A percentile compares a stretch with the other conserved stretches of the same genome.
phyloP scores from a whole-genome alignment of 1,140 invertebrate genomes.

The Limonius californicus region DNA sequence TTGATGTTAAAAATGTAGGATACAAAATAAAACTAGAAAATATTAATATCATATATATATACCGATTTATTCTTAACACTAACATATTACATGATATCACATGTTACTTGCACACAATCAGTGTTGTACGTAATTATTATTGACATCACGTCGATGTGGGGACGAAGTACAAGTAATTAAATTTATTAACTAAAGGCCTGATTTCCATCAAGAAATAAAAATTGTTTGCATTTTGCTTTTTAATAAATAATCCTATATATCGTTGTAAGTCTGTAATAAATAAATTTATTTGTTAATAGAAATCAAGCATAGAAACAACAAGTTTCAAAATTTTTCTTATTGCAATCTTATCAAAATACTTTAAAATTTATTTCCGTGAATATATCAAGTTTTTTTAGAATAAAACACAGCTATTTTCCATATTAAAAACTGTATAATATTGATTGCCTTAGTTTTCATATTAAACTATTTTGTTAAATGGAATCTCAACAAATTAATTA shows the following conservation, averaged over 20 bases:
- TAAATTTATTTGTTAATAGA: constrained; percentile 17
- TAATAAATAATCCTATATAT: constrained; percentile 15
- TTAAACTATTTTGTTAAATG: constrained; percentile 31
- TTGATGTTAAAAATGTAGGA: not conserved
- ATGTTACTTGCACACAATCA: constrained; percentile 49
- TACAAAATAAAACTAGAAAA: not conserved
- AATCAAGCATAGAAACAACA: constrained; percentile 19
- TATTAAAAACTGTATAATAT: constrained; percentile 43
- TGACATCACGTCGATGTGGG: constrained; percentile 48
- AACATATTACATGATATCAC: constrained; percentile 51
- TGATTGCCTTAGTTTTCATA: constrained; percentile 40
- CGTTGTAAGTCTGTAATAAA: constrained; percentile 11
- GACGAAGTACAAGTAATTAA: constrained; percentile 39
- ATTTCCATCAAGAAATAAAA: constrained; percentile 10
- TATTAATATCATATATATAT: constrained; percentile 34
- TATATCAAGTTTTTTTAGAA: constrained; percentile 36
- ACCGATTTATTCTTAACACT: constrained; percentile 50
- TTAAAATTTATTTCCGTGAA: constrained; percentile 34
- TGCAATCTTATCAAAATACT: constrained; percentile 47
- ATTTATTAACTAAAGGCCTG: constrained; percentile 10
- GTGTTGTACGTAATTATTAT: constrained; percentile 50
- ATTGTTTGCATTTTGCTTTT: not conserved
- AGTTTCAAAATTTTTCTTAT: constrained; percentile 36
- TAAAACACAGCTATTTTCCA: constrained; percentile 44
- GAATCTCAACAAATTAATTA: constrained; percentile 40